Conservation (phyloP, 2,888 invertebrate genomes). For the Tridacna crocea region DNA sequence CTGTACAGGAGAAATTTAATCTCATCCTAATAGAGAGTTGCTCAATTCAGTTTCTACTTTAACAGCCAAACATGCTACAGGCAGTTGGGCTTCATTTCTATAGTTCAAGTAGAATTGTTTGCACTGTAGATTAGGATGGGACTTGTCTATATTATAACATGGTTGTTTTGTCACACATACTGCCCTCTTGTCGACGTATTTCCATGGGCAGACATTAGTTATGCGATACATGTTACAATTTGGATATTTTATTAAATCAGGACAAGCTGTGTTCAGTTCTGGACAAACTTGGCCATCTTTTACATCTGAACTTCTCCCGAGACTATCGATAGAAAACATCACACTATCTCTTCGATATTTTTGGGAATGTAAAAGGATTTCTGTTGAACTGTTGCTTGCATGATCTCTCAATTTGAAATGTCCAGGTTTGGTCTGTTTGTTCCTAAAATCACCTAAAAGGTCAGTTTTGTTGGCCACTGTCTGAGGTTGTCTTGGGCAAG, state of each 20-base stretch:
- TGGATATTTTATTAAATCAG: conserved; percentile 1
- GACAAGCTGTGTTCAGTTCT: not conserved
- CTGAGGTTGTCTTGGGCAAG: too few species aligned
- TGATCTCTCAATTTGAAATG: too few species aligned
- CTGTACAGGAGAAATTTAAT: too few species aligned
- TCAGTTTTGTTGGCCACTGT: too few species aligned
- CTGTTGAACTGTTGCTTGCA: too few species aligned
- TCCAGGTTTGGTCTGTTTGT: too few species aligned
- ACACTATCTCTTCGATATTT: too few species aligned
- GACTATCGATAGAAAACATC: too few species aligned
- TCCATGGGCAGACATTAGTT: conserved; percentile 16
- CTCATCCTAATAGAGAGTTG: too few species aligned
- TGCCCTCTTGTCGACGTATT: not conserved
- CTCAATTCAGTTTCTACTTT: not conserved
- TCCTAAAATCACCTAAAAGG: too few species aligned
- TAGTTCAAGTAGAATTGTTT: not conserved
- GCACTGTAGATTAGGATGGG: not conserved
- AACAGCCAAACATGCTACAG: conserved; percentile 5
- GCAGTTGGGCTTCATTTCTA: not conserved
- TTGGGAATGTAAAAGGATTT: too few species aligned
- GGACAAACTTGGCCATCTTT: not conserved
- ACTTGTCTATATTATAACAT: not conserved
- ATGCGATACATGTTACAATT: not conserved
- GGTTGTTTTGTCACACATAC: not conserved
- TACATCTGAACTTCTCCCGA: too few species aligned